These are phyloP conservation scores for Hylaea fasciaria DNA, from an alignment of 2,888 invertebrate genomes.

Conservation along the genomic window DNA sequence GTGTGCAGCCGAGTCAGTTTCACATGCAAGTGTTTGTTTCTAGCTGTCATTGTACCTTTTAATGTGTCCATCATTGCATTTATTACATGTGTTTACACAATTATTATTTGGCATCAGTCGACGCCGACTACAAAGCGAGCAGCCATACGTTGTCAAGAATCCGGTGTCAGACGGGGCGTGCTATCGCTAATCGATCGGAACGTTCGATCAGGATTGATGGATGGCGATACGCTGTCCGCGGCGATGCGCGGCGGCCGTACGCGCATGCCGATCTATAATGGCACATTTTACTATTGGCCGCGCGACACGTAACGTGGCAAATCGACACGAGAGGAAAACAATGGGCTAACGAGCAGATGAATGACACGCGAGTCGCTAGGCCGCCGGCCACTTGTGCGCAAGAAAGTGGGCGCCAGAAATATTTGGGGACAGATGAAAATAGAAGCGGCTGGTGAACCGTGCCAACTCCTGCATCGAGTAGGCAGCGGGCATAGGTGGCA, in stretches of 20 bases:
- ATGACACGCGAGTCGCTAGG: conserved; percentile 73
- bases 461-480: conserved; percentile 74
- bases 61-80: conserved; percentile 4
- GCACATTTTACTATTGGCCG: conserved; percentile 74
- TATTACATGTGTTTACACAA: conserved; percentile 10
- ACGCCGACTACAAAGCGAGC: conserved; percentile 46
- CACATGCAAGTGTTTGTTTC: conserved; percentile 5
- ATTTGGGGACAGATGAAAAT: conserved; percentile 80
- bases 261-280: conserved; percentile 62
- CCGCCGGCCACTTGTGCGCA: conserved; percentile 70
- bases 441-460: conserved; percentile 71
- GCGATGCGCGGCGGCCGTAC: conserved; percentile 61
- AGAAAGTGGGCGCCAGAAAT: conserved; percentile 79
- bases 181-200: conserved; percentile 73
- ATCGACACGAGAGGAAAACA: conserved; percentile 79
- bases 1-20: conserved; percentile 11
- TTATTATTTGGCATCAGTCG: conserved; percentile 28
- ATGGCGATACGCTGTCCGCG: conserved; percentile 72
- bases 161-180: conserved; percentile 59
- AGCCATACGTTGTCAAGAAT: conserved; percentile 61
- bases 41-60: conserved; percentile 5
- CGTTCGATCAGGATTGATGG: conserved; percentile 78
- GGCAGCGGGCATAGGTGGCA: conserved; percentile 64
- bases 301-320: conserved; percentile 67
- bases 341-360: conserved; percentile 81